These are phyloP conservation scores for Centruroides vittatus DNA, from an alignment of 1,140 invertebrate genomes.

Conservation along the genomic window DNA sequence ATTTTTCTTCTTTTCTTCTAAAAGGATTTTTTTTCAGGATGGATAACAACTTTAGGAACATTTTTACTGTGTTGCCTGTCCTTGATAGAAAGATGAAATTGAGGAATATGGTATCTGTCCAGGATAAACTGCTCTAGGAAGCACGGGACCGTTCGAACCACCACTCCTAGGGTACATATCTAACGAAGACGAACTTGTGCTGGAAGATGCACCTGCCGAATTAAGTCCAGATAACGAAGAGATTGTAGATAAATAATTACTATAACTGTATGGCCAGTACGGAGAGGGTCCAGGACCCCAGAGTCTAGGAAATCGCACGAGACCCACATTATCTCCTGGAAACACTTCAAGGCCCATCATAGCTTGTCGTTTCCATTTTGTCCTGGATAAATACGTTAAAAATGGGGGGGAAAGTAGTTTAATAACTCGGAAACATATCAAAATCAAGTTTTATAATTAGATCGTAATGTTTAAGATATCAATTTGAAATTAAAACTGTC, in stretches of 20 bases:
- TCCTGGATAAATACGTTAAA: conserved; percentile 7
- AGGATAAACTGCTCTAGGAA: conserved; percentile 10
- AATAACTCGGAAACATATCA: neutral
- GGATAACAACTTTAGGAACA: no score
- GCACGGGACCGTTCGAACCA: conserved; percentile 1
- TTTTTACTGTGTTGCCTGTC: conserved; percentile 6
- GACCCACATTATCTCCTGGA: conserved; percentile 2
- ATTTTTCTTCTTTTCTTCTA: no score
- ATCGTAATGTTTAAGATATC: no score
- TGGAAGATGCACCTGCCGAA: neutral
- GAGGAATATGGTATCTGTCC: conserved; percentile 1
- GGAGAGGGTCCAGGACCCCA: conserved; percentile 12
- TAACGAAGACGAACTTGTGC: conserved; percentile 1
- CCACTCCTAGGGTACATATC: conserved; percentile 9
- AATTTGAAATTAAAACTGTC: no score
- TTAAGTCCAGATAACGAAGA: conserved; percentile 10
- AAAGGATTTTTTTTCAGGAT: no score
- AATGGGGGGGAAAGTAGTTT: neutral
- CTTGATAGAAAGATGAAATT: conserved; percentile 8
- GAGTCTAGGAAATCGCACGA: conserved; percentile 4
- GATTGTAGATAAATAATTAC: conserved; percentile 13
- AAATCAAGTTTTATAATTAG: neutral
- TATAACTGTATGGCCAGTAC: conserved; percentile 13
- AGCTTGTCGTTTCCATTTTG: conserved; percentile 19
- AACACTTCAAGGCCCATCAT: conserved; percentile 17